These are phyloP conservation scores for Cephalopterus ornatus DNA, from an alignment of 2,113 vertebrate species.

Conservation along the genomic window DNA sequence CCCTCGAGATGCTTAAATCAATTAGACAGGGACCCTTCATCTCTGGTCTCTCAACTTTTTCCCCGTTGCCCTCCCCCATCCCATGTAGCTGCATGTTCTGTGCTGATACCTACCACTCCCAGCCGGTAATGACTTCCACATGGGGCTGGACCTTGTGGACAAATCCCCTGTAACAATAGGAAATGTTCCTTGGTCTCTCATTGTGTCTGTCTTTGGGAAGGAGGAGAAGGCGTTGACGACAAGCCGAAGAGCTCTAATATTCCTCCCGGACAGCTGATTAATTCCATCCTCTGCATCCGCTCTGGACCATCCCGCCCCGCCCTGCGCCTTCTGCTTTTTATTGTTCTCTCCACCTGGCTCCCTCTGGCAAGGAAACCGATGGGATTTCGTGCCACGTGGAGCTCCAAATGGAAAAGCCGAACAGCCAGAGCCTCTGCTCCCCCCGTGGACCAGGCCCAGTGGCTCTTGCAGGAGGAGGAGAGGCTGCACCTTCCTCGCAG, in stretches of 20 bases:
- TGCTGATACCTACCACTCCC: conserved; percentile 62
- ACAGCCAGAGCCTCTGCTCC: background rate
- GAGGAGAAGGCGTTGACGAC: conserved; percentile 67
- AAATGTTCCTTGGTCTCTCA: conserved; percentile 63
- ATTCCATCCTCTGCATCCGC: conserved; percentile 64
- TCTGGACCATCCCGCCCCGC: conserved; percentile 33
- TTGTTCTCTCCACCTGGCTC: conserved; percentile 64
- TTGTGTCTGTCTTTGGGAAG: conserved; percentile 66
- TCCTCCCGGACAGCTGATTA: conserved; percentile 64
- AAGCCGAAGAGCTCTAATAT: conserved; percentile 55
- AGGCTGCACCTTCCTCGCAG: conserved; percentile 42
- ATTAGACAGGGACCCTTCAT: conserved; percentile 4
- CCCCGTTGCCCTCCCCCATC: conserved; percentile 40
- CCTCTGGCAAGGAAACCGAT: conserved; percentile 33
- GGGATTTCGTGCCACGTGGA: conserved; percentile 35
- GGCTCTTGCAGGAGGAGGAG: conserved; percentile 40
- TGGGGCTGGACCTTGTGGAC: conserved; percentile 57
- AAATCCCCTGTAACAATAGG: conserved; percentile 61
- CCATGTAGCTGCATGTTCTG: conserved; percentile 19
- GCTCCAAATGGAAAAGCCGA: conserved; percentile 43
- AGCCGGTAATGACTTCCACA: conserved; percentile 70
- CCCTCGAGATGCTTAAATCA: conserved; percentile 22
- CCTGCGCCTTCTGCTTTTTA: conserved; percentile 56
- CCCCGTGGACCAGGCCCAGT: background rate
- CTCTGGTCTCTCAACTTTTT: conserved; percentile 23